Conservation (phyloP, 2,888 invertebrate species). For the Leptinotarsa haldemani region DNA sequence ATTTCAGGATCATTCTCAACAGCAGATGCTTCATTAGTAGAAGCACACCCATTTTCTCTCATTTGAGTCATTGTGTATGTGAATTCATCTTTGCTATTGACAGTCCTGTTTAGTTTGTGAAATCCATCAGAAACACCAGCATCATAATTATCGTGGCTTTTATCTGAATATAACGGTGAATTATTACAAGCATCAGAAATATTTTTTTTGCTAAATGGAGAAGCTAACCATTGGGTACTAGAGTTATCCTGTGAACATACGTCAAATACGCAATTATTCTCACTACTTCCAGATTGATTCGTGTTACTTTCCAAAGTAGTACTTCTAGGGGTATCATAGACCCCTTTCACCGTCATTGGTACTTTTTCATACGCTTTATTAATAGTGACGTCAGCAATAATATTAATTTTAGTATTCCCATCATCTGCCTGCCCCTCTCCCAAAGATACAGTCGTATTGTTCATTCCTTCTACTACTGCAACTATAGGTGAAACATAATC, state of each 20-base stretch:
- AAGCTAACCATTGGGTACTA: neutral
- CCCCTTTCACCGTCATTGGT: neutral
- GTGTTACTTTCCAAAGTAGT: neutral
- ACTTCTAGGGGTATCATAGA: neutral
- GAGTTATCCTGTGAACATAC: neutral
- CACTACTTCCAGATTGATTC: neutral
- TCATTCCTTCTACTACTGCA: slow-evolving; percentile 44
- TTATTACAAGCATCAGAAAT: neutral
- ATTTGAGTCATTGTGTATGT: neutral
- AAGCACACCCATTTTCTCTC: neutral
- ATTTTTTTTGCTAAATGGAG: neutral
- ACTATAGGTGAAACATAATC: slow-evolving; percentile 45
- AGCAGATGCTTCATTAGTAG: neutral
- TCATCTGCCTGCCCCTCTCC: slow-evolving; percentile 27
- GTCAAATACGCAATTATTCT: neutral
- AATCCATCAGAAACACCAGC: neutral
- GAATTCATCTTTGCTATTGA: neutral
- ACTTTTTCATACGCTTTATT: neutral
- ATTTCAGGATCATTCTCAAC: neutral
- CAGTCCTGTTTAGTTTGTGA: neutral
- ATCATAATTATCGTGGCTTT: neutral
- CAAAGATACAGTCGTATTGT: slow-evolving; percentile 45
- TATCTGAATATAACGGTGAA: neutral
- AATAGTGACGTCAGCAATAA: slow-evolving; percentile 26
- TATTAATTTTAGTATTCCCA: slow-evolving; percentile 20